Evolutionary conservation across 2,888 invertebrate genomes (phyloP).

Genomic region (Chrysodeixis includens): DNA sequence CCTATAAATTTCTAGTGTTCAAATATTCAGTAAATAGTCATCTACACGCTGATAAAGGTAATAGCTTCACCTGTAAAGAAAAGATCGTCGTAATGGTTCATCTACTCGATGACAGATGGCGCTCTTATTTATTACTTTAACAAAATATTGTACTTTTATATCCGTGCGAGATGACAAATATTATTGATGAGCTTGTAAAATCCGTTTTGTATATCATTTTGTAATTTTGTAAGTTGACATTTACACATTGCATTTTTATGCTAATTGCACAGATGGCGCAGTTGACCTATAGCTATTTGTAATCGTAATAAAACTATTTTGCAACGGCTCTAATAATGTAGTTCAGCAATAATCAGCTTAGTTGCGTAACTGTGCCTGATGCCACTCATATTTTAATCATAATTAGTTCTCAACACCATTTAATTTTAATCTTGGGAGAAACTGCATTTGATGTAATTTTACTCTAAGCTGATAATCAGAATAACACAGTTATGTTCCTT

Average conservation of each 20-base stretch:
- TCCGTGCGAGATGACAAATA: background rate
- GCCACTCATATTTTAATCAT: background rate
- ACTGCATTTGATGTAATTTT: background rate
- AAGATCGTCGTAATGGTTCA: slow-evolving; percentile 25
- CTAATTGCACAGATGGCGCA: background rate
- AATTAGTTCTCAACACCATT: background rate
- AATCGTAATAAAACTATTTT: background rate
- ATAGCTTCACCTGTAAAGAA: background rate
- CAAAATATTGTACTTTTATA: background rate
- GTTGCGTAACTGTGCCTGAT: background rate
- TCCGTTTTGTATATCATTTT: background rate
- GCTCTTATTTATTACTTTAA: slow-evolving; percentile 32
- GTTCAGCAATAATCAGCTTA: background rate
- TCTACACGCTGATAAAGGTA: background rate
- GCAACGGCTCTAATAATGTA: background rate
- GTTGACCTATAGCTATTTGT: background rate
- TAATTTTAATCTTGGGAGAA: too few relatives aligned
- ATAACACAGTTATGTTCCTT: background rate
- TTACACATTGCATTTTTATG: background rate
- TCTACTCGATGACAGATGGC: slow-evolving; percentile 80
- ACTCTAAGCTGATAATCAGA: background rate
- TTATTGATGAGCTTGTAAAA: background rate
- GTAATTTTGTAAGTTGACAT: background rate
- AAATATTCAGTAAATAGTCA: too few relatives aligned
- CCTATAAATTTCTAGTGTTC: too few relatives aligned